Evolutionary conservation across 2,888 invertebrate genomes (phyloP), one percentile per base, ranked within the genome.

Genomic region (Drosophila pegasa): DNA sequence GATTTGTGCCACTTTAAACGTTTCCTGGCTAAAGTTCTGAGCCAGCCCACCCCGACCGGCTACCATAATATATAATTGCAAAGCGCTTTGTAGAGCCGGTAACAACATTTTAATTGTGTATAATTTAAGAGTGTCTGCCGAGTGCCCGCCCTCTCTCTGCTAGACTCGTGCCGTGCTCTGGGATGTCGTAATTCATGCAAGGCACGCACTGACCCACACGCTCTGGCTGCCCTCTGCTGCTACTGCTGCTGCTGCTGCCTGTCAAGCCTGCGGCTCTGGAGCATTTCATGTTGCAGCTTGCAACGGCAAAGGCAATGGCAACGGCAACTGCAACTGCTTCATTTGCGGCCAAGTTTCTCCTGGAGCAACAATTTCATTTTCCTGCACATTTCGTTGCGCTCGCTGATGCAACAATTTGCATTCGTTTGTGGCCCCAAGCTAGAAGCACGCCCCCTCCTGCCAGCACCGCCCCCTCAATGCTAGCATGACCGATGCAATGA

Each of bases 401-500:
- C 70, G 62, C 87, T 85, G 88, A 87, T 82, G 82, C 83, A 82
- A 82, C 83, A 85, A 87, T 87, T 82, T 87, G 88, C 88, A 85
- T 87, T 75, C 47, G 64, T 16, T 60, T 41, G 72, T 27, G 45
- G n/a, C 77, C 68, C 16, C 62, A 16, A 50, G 67, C 61, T 27
- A 38, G 18, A 33, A 29, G 18, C 45, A 33, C 45, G 33, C 47
- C 29, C 48, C 18, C 9, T 18, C 9, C 8, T 25, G 16, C 16
- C 31, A 12, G 31, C 27, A 7, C 60, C 12, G 12, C 43, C 20
- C 7, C 27, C 45, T 27, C 52, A 20, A 31, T 70, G 45, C 47
- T 47, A 37, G 51, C 67, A 72, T 73, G 71, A 51, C 75, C 70
- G 59, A 57, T 77, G 43, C 71, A 45, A 27, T 45, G 72, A 41